Evolutionary conservation across 2,113 vertebrate species (phyloP).

Genomic region (Bostrychus sinensis): DNA sequence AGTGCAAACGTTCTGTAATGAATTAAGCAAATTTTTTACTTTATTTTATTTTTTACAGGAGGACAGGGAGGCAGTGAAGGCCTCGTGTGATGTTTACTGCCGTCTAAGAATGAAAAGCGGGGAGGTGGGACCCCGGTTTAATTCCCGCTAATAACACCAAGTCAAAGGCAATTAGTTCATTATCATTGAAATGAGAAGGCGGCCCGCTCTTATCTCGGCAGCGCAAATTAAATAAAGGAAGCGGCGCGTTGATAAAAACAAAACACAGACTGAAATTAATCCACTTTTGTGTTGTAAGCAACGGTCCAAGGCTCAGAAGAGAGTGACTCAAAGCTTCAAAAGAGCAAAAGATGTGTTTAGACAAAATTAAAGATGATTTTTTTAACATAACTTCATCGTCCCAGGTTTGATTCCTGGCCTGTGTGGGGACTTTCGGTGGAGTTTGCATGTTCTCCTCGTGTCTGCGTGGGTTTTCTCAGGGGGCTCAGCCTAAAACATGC

Average conservation of each 20-base stretch:
- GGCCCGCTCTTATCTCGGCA: constrained; percentile 1
- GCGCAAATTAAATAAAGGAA: constrained; percentile 30
- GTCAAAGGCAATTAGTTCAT: constrained; percentile 27
- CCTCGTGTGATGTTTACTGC: neutral
- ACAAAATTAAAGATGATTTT: too few relatives aligned
- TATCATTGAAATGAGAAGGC: constrained; percentile 23
- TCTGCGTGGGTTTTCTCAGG: too few relatives aligned
- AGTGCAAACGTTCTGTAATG: neutral
- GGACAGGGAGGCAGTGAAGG: too few relatives aligned
- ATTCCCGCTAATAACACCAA: constrained; percentile 19
- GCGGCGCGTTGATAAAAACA: constrained; percentile 3
- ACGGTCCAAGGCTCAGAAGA: neutral
- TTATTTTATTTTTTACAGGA: neutral
- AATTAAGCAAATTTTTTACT: neutral
- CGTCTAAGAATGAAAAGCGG: neutral
- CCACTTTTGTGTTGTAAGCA: constrained; percentile 1
- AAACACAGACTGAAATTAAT: constrained; percentile 19
- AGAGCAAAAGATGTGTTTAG: too few relatives aligned
- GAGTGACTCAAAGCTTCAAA: too few relatives aligned
- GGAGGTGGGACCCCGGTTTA: constrained; percentile 13
- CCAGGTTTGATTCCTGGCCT: too few relatives aligned
- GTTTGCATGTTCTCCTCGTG: too few relatives aligned
- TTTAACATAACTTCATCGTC: neutral
- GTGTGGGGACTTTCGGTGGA: too few relatives aligned
- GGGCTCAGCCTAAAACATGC: too few relatives aligned